These are phyloP conservation scores for Xylota segnis DNA, from an alignment of 2,888 invertebrate species.

Conservation along the genomic window DNA sequence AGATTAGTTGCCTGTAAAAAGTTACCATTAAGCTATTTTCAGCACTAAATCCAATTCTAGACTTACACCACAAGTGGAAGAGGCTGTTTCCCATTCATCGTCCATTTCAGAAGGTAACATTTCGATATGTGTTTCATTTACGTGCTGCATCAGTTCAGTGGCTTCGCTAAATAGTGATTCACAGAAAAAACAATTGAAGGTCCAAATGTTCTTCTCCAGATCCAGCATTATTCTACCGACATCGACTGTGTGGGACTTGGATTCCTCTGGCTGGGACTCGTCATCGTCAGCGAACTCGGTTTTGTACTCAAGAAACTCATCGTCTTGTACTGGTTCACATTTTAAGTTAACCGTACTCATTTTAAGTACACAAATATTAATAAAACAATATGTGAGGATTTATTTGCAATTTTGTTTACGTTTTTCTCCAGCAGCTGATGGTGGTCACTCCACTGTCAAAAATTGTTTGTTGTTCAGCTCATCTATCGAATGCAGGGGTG, in stretches of 20 bases:
- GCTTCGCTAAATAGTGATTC: slow-evolving; percentile 30
- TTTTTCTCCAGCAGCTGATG: too few species aligned
- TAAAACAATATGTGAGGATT: not conserved
- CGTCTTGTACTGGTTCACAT: slow-evolving; percentile 23
- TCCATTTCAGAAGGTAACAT: not conserved
- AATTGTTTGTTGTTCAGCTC: not conserved
- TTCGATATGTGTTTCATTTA: slow-evolving; percentile 19
- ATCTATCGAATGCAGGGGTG: not conserved
- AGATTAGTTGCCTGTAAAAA: slow-evolving; percentile 12
- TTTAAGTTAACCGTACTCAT: slow-evolving; percentile 41
- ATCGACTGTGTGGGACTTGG: not conserved
- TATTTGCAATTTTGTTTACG: slow-evolving; percentile 9
- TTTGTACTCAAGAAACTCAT: slow-evolving; percentile 32
- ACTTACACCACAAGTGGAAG: slow-evolving; percentile 23
- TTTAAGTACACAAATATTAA: not conserved
- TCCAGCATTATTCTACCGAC: slow-evolving; percentile 52
- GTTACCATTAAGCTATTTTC: not conserved
- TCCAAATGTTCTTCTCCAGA: slow-evolving; percentile 33
- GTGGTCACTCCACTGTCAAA: not conserved
- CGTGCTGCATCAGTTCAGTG: slow-evolving; percentile 30
- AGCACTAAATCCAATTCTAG: not conserved
- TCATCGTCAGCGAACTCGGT: not conserved
- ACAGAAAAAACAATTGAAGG: slow-evolving; percentile 50
- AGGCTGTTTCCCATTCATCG: not conserved
- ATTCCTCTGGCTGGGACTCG: not conserved